Evolutionary conservation across 2,113 vertebrate species (phyloP), one percentile per base, ranked within the genome.

Genomic region (Diphyllodes magnificus): DNA sequence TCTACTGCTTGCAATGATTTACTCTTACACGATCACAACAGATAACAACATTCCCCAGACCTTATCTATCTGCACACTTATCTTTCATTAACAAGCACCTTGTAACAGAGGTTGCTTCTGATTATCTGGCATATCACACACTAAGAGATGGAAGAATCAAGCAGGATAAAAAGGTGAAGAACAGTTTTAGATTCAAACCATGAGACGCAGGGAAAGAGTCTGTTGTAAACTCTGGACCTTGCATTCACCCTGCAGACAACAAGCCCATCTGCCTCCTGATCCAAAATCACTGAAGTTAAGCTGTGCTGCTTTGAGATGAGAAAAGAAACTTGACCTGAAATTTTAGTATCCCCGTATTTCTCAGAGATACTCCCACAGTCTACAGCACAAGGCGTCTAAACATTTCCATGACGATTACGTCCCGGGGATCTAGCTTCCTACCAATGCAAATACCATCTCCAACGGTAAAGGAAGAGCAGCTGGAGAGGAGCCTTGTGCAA

Each of bases 261-360:
- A 35, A 39, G 25, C 40, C 57, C 8, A 3, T 8, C 25, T 16
- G 27, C 8, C 33, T 45, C 72, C 72, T 12, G 76, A 63, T 19
- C n/a, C 1, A 0, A 53, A 63, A 57, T 8, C 50, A 12, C 9
- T 14, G 35, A 47, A 45, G 49, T 69, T 51, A 33, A 65, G 25
- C 37, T 31, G 6, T 2, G 2, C 24, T 53, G 70, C 76, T 69
- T 31, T n/a, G 27, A 2, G 1, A 22, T 0, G 2, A 40, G 42
- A 35, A 22, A 42, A 18, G 37, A 89, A 33, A 54, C 78, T 33
- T 3, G 24, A n/a, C 37, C 37, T n/a, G 10, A 73, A 53, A 47
- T 27, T 12, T 4, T 2, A 33, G 24, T 15, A 71, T 45, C 45
- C 44, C 2, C 1, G 1, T 12, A 28, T 20, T 70, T 68, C 65